Percentiles rank a stretch among this genome's conserved stretches.
Conservation (phyloP, 2,797 vertebrate species). For the Paratrypauchen microcephalus region DNA sequence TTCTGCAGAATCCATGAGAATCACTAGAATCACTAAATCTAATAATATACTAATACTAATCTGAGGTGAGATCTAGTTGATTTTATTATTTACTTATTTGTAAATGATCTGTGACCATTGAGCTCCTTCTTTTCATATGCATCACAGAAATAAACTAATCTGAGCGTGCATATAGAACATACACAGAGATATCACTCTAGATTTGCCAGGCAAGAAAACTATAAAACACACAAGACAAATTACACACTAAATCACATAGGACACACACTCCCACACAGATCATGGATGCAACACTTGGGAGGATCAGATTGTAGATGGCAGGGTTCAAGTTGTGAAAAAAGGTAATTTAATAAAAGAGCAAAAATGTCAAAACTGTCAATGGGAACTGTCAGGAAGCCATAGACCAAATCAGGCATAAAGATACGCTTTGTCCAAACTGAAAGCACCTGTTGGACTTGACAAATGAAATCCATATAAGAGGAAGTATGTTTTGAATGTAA, state of each 20-base stretch:
- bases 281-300: slow-evolving; percentile 17
- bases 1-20: too few species aligned
- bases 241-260: slow-evolving; percentile 12
- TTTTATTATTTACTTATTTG: too few species aligned
- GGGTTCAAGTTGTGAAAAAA: slow-evolving; percentile 29
- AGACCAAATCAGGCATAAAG: slow-evolving; percentile 19
- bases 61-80: too few species aligned
- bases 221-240: background rate
- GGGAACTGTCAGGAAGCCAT: slow-evolving; percentile 34
- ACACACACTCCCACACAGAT: slow-evolving; percentile 18
- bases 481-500: background rate
- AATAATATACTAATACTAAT: too few species aligned
- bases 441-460: background rate
- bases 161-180: too few species aligned
- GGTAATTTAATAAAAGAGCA: slow-evolving; percentile 21
- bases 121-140: too few species aligned
- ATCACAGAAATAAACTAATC: too few species aligned
- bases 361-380: slow-evolving; percentile 31
- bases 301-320: slow-evolving; percentile 10
- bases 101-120: too few species aligned
- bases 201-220: background rate
- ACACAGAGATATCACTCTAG: too few species aligned
- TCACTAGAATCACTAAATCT: too few species aligned
- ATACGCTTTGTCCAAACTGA: background rate
- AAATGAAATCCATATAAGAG: background rate